Conservation (phyloP, 2,113 vertebrate genomes). For the Microcebus murinus region DNA sequence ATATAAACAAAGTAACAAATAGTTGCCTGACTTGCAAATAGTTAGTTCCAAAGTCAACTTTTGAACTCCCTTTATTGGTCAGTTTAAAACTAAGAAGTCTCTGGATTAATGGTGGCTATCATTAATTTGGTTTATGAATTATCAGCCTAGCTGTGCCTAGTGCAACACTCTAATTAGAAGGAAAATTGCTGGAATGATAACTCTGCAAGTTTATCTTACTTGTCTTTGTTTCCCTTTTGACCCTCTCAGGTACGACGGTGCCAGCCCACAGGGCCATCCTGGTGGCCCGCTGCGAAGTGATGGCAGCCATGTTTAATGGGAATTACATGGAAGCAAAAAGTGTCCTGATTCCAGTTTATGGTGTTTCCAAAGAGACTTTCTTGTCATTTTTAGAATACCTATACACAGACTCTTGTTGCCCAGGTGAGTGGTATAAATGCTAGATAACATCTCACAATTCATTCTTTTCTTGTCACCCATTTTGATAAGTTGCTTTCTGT, state of each 20-base stretch:
- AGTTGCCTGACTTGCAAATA: background rate
- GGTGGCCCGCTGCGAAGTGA: constrained; percentile 96
- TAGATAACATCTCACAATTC: background rate
- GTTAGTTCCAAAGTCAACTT: background rate
- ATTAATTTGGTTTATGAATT: background rate
- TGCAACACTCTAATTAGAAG: background rate
- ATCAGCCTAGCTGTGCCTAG: background rate
- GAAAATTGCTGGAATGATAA: background rate
- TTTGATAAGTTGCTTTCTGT: background rate
- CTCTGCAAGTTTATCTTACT: background rate
- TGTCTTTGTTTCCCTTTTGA: background rate
- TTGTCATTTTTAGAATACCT: constrained; percentile 97
- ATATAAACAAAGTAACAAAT: background rate
- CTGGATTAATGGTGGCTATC: background rate
- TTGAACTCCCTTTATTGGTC: background rate
- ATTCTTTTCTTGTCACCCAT: background rate
- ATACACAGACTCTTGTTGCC: constrained; percentile 97
- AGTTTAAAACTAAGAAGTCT: background rate
- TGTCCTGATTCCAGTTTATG: constrained; percentile 94
- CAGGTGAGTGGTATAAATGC: constrained; percentile 87
- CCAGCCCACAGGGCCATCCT: constrained; percentile 96
- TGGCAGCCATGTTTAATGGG: constrained; percentile 99
- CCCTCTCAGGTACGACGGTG: constrained; percentile 88
- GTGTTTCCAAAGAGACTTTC: constrained; percentile 97
- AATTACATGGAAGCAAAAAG: constrained; percentile 96